phyloP scores from a whole-genome alignment of 2,113 vertebrate species.

The Irena cyanogastra region DNA sequence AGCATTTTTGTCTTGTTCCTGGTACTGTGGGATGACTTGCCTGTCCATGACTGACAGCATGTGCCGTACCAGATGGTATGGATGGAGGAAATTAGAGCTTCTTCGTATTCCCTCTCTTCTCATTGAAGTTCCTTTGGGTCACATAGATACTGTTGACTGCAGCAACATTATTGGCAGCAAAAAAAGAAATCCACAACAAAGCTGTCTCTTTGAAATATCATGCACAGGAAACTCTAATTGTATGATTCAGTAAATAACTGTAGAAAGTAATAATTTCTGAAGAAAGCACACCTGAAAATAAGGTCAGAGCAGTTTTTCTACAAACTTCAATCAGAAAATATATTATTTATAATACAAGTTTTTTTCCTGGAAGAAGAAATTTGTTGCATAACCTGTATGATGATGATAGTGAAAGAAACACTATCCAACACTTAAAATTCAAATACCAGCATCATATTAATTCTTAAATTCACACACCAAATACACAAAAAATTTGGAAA shows the following conservation, averaged over 20 bases:
- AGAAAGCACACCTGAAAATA: not conserved
- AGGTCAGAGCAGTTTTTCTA: not conserved
- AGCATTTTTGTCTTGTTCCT: not conserved
- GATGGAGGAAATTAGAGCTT: not conserved
- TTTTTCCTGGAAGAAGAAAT: not conserved
- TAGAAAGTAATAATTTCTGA: not conserved
- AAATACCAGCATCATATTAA: not conserved
- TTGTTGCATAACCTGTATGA: not conserved
- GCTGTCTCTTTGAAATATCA: not conserved
- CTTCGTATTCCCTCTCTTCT: not conserved
- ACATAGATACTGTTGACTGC: not conserved
- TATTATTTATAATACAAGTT: not conserved
- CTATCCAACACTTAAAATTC: not conserved
- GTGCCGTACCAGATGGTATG: not conserved
- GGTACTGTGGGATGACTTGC: not conserved
- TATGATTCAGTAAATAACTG: not conserved
- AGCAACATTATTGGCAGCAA: not conserved
- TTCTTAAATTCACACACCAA: not conserved
- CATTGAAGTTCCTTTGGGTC: not conserved
- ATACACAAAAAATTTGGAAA: not conserved
- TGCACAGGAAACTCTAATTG: not conserved
- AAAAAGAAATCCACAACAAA: not conserved
- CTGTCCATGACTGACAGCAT: not conserved
- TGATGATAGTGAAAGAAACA: not conserved
- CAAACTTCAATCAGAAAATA: not conserved